Evolutionary conservation across 2,113 vertebrate genomes (phyloP), one percentile per base, ranked within the genome.

Genomic region (Dissostichus mawsoni): DNA sequence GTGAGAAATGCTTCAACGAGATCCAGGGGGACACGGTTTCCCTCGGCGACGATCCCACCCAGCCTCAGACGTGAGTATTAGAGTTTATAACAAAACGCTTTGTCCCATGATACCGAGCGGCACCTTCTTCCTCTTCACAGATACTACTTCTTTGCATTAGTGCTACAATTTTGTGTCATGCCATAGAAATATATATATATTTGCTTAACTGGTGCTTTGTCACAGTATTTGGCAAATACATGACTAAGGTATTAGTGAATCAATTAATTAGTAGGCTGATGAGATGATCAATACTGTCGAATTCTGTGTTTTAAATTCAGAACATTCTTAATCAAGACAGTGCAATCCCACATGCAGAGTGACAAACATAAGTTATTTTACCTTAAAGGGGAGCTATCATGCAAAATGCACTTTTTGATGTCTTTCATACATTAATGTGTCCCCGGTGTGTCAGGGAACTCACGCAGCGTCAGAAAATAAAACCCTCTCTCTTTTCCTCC

Each of bases 1-100:
- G 98, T 90, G 98, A 99, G 96, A 99, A 99, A 96, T 99, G 98
- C 94, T 99, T 99, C 97, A 99, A 99, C 11, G 98, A 99, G 95
- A 99, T 99, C 96, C 98, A 99, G 95, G 98, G 98, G 82, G 98
- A 99, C 94, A 98, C 94, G 47, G 97, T 99, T 96, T 98, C 98
- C 94, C 95, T 99, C 94, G 98, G 98, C 78, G 98, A 99, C 78
- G 98, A 99, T 91, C 98, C 98, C 91, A 97, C 97, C 80, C 98
- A 99, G 92, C 97, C 97, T 87, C 98, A 99, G 92, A 96, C 98
- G 98, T 99, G 93, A 99, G 98, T 98, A 82, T 14, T 57, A 4
- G 9, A 14, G 36, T 36, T 36, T 36, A 36, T 36, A 36, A 36
- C 5, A 3, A 51, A 53, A 56, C 62, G 36, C 18, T 61, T 70